Conservation (phyloP, 2,797 vertebrate species). For the Anniella stebbinsi region DNA sequence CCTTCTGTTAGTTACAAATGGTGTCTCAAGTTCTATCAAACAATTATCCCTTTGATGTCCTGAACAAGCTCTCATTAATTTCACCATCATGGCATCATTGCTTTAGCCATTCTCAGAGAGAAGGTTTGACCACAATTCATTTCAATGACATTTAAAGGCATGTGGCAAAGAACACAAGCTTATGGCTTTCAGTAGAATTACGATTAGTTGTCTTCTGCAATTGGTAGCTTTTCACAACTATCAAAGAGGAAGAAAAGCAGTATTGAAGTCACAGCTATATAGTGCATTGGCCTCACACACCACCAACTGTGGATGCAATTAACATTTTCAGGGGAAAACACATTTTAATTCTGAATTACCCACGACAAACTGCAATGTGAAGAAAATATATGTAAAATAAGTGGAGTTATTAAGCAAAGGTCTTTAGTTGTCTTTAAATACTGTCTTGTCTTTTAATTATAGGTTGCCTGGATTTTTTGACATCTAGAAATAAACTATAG, state of each 20-base stretch:
- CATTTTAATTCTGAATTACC: neutral
- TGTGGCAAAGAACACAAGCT: neutral
- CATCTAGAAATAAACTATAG: neutral
- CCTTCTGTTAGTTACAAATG: neutral
- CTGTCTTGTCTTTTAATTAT: conserved; percentile 17
- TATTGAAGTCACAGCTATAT: neutral
- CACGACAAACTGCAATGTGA: neutral
- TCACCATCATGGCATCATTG: neutral
- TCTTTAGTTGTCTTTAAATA: conserved; percentile 41
- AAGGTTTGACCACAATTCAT: neutral
- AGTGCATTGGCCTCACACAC: neutral
- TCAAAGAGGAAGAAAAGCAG: neutral
- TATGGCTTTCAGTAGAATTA: accelerated
- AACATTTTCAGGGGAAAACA: neutral
- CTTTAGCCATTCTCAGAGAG: neutral
- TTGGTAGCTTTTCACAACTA: neutral
- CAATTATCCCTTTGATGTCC: neutral
- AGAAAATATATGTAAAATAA: conserved; percentile 30
- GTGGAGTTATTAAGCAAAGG: neutral
- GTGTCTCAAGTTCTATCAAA: neutral
- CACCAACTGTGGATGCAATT: neutral
- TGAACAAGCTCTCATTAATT: neutral
- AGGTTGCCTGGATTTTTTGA: conserved; percentile 1
- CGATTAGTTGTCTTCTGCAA: neutral
- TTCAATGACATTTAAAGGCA: neutral